Evolutionary conservation across 2,113 vertebrate species (phyloP).

Genomic region (Percina caprodes): DNA sequence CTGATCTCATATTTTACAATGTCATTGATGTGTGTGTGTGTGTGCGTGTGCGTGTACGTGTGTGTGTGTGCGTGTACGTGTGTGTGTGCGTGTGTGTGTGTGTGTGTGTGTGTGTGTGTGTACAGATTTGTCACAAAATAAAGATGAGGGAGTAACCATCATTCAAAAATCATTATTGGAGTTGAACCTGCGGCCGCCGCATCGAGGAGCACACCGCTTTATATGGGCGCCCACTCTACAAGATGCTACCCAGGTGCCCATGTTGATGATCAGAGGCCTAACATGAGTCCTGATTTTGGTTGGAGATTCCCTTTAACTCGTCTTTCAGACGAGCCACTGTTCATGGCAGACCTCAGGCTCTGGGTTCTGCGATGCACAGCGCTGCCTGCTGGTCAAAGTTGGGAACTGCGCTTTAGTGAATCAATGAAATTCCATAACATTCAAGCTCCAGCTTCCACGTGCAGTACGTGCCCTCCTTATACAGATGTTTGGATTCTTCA

Average conservation of each 20-base stretch:
- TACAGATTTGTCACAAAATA: not conserved
- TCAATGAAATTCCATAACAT: constrained; percentile 66
- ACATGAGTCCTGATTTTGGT: constrained; percentile 40
- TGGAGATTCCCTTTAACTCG: constrained; percentile 35
- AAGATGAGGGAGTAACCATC: not conserved
- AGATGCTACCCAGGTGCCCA: too few species aligned
- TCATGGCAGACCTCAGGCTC: not conserved
- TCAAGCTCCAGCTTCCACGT: constrained; percentile 20
- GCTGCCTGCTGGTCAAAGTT: constrained; percentile 76
- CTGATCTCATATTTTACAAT: too few species aligned
- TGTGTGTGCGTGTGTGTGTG: too few species aligned
- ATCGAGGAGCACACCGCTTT: too few species aligned
- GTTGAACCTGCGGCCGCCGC: too few species aligned
- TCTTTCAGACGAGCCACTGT: constrained; percentile 36
- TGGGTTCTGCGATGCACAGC: constrained; percentile 74
- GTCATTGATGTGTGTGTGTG: too few species aligned
- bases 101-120: too few species aligned
- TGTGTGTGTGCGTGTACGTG: too few species aligned
- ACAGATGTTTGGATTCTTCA: not conserved
- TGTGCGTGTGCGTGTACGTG: too few species aligned
- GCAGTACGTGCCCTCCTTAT: not conserved
- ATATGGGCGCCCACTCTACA: too few species aligned
- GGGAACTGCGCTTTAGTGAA: constrained; percentile 45
- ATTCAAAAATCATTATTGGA: not conserved
- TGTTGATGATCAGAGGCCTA: constrained; percentile 4